Evolutionary conservation across 2,797 vertebrate genomes (phyloP).

Genomic region (Falco concolor): DNA sequence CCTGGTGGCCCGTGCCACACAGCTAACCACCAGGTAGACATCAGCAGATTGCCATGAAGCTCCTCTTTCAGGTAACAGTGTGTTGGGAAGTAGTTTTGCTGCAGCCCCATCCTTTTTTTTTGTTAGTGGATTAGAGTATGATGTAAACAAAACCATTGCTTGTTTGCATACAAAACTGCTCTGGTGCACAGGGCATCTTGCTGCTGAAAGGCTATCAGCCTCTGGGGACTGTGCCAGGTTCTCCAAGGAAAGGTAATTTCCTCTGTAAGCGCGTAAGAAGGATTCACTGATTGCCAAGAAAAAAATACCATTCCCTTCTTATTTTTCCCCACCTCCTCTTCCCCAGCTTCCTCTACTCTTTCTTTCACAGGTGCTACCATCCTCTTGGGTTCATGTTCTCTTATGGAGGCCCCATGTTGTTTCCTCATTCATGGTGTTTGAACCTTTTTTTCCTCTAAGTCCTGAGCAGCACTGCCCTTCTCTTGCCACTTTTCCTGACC

Average conservation of each 20-base stretch:
- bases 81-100: background rate
- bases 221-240: background rate
- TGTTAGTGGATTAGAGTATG: background rate
- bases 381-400: background rate
- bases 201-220: background rate
- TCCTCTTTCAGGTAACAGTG: background rate
- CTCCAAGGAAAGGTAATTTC: background rate
- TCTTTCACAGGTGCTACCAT: background rate
- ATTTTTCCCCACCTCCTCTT: background rate
- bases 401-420: accelerated
- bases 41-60: accelerated
- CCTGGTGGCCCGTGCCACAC: accelerated
- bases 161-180: background rate
- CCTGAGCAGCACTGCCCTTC: background rate
- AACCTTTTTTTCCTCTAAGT: background rate
- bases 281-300: background rate
- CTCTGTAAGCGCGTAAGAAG: background rate
- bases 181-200: background rate
- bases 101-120: background rate
- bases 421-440: background rate
- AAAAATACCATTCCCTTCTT: background rate
- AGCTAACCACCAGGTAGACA: background rate
- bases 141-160: background rate
- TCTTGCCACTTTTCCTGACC: background rate
- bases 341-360: background rate